phyloP scores from a whole-genome alignment of 23 tunicate species.

The Oikopleura albicans region DNA sequence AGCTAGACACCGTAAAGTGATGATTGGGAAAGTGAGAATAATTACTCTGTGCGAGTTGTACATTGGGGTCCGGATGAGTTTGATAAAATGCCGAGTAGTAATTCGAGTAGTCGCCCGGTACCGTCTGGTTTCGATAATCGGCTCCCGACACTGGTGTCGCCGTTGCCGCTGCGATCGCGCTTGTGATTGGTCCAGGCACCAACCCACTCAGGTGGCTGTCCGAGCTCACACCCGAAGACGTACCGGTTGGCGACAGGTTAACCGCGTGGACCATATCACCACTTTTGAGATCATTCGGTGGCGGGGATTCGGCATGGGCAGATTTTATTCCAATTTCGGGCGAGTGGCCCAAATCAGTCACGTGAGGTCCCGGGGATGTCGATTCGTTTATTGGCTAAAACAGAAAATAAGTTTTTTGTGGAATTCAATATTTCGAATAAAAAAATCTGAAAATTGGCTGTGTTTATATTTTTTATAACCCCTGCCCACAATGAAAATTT shows the following conservation, averaged over 20 bases:
- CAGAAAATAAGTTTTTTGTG: too few species aligned
- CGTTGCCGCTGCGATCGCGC: not conserved
- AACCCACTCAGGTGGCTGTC: not conserved
- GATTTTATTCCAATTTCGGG: not conserved
- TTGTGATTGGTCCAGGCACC: not conserved
- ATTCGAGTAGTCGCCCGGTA: not conserved
- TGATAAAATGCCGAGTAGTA: not conserved
- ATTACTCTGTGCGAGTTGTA: not conserved
- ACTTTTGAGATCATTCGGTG: not conserved
- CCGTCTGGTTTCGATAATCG: not conserved
- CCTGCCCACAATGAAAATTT: too few species aligned
- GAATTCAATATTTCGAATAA: too few species aligned
- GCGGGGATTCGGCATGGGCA: not conserved
- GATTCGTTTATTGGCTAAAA: not conserved
- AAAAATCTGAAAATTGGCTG: too few species aligned
- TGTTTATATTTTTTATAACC: too few species aligned
- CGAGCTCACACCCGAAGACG: not conserved
- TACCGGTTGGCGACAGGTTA: not conserved
- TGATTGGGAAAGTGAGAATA: not conserved
- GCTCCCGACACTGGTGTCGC: not conserved
- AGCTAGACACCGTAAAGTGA: slow-evolving; percentile 2
- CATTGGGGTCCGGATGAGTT: not conserved
- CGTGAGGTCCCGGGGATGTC: not conserved
- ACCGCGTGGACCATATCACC: not conserved
- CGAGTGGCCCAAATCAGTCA: not conserved